Base-by-base conservation (phyloP, 2,888 invertebrate species). In the Scaptomyza cyrtandrae region DNA sequence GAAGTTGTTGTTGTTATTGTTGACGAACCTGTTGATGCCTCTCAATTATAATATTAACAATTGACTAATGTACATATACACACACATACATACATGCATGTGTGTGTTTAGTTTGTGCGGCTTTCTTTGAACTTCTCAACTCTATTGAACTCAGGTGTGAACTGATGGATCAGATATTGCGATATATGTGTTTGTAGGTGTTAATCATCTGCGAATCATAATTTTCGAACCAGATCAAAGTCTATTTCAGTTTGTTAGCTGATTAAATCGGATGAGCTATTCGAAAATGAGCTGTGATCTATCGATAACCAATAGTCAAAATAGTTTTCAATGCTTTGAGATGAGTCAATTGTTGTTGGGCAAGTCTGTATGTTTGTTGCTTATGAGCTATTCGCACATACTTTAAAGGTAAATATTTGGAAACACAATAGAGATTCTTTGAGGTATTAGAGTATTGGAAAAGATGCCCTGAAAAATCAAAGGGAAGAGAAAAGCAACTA, bases 131-230 rank as follows among this genome's bases (percentile, higher is more conserved):
- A 77, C 71, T 64, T 6, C n/a, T 31, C 39, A 35, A 37, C 77
- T 70, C 78, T 63, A 84, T 78, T 73, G 84, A 74, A 65, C 66
- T 71, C 56, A 66, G 69, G 80, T 86, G 88, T 29, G 78, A 88
- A 71, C 62, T 80, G 84, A 86, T 49, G 61, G 46, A 79, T 75
- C 70, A 31, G 59, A 35, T 48, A 48, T 55, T 59, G 59, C 63
- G 10, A 43, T 56, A 57, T 56, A 27, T 10, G 13, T 24, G 6
- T n/a, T 10, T 39, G 46, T 46, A 10, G 61, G 73, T 84, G 76
- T 80, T 86, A 80, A 86, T 85, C 86, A 81, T 71, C 68, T 46
- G 79, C 53, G 70, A 78, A 69, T 78, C 70, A 69, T 65, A 54
- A 64, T 70, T 66, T 24, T 45, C 3, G 6, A 37, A 19, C 9